A percentile compares a stretch with the other conserved stretches of the same genome.
Evolutionary conservation across 2,888 invertebrate species (phyloP).

Genomic region (Aricia artaxerxes): DNA sequence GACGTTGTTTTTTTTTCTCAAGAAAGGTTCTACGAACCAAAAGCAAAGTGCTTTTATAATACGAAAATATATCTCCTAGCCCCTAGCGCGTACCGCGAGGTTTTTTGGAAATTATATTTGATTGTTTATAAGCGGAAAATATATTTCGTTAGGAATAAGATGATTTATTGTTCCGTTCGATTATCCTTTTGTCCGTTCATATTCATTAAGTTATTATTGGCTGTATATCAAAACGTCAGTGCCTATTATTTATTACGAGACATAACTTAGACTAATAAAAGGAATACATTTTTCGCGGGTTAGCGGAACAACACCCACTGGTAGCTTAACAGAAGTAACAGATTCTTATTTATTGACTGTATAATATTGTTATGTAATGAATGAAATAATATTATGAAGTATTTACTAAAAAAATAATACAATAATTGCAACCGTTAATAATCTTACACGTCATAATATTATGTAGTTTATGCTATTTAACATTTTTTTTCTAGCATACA

Average conservation of each 20-base stretch:
- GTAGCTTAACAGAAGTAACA: background rate
- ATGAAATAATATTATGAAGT: background rate
- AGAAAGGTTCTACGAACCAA: no score
- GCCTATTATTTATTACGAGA: constrained; percentile 28
- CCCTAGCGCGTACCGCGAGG: background rate
- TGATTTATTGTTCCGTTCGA: constrained; percentile 28
- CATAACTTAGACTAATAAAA: constrained; percentile 25
- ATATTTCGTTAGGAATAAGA: constrained; percentile 20
- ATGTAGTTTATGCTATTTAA: no score
- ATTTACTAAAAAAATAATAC: background rate
- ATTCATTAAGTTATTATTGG: constrained; percentile 30
- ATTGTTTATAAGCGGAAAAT: constrained; percentile 29
- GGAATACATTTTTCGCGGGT: constrained; percentile 17
- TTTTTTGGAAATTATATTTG: constrained; percentile 30
- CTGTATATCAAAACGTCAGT: constrained; percentile 29
- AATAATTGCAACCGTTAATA: no score
- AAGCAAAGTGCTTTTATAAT: no score
- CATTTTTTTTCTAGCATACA: no score
- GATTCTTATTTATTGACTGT: background rate
- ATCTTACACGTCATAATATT: no score
- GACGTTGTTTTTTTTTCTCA: no score
- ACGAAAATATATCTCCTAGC: no score
- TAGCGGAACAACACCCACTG: background rate
- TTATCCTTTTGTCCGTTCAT: constrained; percentile 30
- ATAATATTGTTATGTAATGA: background rate